Evolutionary conservation across 64 coral and sea anemone genomes (phyloP).

Genomic region (Acropora tenuis): DNA sequence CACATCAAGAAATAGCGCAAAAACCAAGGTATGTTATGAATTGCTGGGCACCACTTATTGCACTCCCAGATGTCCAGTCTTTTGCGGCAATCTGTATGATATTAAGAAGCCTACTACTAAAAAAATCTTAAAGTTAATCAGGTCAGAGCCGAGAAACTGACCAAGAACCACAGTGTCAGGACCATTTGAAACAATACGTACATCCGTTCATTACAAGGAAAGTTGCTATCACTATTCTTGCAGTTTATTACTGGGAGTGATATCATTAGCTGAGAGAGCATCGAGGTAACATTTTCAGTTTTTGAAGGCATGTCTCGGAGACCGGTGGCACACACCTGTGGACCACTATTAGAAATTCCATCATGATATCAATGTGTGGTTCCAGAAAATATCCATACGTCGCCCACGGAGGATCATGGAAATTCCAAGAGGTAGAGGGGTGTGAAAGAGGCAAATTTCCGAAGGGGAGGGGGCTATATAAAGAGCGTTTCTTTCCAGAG

Average conservation of each 20-base stretch:
- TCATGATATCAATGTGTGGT: slow-evolving; percentile 32
- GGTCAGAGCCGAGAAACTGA: slow-evolving; percentile 38
- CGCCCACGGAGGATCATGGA: too few species aligned
- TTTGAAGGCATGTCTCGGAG: slow-evolving; percentile 46
- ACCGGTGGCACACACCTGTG: slow-evolving; percentile 74
- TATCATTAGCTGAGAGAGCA: slow-evolving; percentile 47
- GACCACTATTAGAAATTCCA: slow-evolving; percentile 65
- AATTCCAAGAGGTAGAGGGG: too few species aligned
- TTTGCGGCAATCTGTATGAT: slow-evolving; percentile 55
- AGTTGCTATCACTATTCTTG: slow-evolving; percentile 38
- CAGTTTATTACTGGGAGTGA: slow-evolving; percentile 86
- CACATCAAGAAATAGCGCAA: slow-evolving; percentile 66
- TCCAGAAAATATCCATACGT: too few species aligned
- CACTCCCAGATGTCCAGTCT: slow-evolving; percentile 42
- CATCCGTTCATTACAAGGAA: slow-evolving; percentile 64
- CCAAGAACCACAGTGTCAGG: slow-evolving; percentile 52
- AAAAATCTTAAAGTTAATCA: slow-evolving; percentile 54
- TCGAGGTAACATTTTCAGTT: slow-evolving; percentile 65
- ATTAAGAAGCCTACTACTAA: slow-evolving; percentile 72
- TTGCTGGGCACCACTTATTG: slow-evolving; percentile 42
- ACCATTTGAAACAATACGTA: slow-evolving; percentile 58
- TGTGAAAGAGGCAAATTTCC: too few species aligned
- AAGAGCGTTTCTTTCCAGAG: too few species aligned
- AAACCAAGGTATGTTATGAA: slow-evolving; percentile 64
- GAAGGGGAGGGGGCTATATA: too few species aligned